These are phyloP conservation scores for Phalangium opilio DNA, from an alignment of 2,888 invertebrate species.

Conservation along the genomic window DNA sequence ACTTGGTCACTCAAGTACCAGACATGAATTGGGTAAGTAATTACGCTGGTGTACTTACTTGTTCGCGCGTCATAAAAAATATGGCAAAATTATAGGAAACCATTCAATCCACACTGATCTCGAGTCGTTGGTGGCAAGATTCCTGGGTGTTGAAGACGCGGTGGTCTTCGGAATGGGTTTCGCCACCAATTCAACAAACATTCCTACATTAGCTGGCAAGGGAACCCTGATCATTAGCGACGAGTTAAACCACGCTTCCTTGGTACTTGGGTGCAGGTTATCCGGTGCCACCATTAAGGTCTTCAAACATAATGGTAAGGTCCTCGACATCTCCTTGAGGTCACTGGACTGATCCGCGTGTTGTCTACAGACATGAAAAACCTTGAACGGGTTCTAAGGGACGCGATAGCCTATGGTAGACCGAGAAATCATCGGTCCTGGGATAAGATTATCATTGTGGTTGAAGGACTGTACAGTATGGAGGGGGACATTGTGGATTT, in stretches of 20 bases:
- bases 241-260: slow-evolving; percentile 39
- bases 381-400: slow-evolving; percentile 10
- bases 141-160: slow-evolving; percentile 37
- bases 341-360: too few relatives aligned
- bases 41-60: not conserved
- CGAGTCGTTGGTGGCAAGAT: slow-evolving; percentile 36
- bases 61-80: not conserved
- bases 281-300: slow-evolving; percentile 37
- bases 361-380: slow-evolving; percentile 4
- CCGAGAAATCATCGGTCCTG: slow-evolving; percentile 11
- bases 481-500: slow-evolving; percentile 38
- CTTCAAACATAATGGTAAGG: slow-evolving; percentile 40
- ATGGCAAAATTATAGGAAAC: slow-evolving; percentile 19
- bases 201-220: slow-evolving; percentile 36
- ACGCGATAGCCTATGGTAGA: slow-evolving; percentile 10
- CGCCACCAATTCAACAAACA: slow-evolving; percentile 41
- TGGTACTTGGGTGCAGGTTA: slow-evolving; percentile 38
- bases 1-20: slow-evolving; percentile 52
- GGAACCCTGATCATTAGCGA: slow-evolving; percentile 39
- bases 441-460: slow-evolving; percentile 15
- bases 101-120: slow-evolving; percentile 32
- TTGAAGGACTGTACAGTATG: slow-evolving; percentile 40
- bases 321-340: too few relatives aligned
- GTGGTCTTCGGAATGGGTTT: slow-evolving; percentile 42
- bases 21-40: slow-evolving; percentile 49